phyloP scores from a whole-genome alignment of 2,797 vertebrate genomes.

The Malacoctenus gilli region DNA sequence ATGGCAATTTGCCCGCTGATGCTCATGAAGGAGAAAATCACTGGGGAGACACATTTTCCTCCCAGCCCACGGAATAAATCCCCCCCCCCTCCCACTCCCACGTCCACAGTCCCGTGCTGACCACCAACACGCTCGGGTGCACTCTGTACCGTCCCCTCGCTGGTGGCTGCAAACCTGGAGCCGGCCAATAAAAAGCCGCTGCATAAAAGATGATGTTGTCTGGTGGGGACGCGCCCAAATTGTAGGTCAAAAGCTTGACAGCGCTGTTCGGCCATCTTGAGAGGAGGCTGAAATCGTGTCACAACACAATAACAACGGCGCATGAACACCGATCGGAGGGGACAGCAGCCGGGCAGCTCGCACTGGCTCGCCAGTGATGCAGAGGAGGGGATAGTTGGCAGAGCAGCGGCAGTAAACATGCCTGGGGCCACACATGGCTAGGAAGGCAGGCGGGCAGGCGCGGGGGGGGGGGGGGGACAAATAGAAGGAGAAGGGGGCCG shows the following conservation, averaged over 20 bases:
- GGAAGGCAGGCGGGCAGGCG: slow-evolving; percentile 13
- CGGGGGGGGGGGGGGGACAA: background rate
- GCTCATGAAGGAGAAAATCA: slow-evolving; percentile 66
- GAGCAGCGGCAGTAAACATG: slow-evolving; percentile 39
- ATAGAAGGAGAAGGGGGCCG: background rate
- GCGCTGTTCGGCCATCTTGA: slow-evolving; percentile 58
- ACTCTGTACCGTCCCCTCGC: no score
- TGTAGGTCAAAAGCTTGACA: slow-evolving; percentile 63
- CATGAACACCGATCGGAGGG: slow-evolving; percentile 25
- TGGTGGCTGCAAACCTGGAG: slow-evolving; percentile 8
- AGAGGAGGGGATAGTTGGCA: slow-evolving; percentile 46
- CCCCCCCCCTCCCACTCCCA: no score
- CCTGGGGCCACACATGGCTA: slow-evolving; percentile 20
- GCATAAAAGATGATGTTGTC: slow-evolving; percentile 47
- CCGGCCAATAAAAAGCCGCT: slow-evolving; percentile 28
- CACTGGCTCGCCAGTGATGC: slow-evolving; percentile 29
- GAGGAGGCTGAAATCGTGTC: slow-evolving; percentile 56
- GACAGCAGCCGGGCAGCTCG: slow-evolving; percentile 42
- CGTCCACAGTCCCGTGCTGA: slow-evolving; percentile 20
- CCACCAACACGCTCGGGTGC: slow-evolving; percentile 27
- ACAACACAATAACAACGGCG: slow-evolving; percentile 52
- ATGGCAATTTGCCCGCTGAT: slow-evolving; percentile 69
- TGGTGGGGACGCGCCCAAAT: slow-evolving; percentile 40
- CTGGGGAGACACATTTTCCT: slow-evolving; percentile 48
- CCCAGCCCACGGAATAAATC: slow-evolving; percentile 24